phyloP scores from a whole-genome alignment of 2,888 invertebrate species.

The Strigamia transsilvanica region DNA sequence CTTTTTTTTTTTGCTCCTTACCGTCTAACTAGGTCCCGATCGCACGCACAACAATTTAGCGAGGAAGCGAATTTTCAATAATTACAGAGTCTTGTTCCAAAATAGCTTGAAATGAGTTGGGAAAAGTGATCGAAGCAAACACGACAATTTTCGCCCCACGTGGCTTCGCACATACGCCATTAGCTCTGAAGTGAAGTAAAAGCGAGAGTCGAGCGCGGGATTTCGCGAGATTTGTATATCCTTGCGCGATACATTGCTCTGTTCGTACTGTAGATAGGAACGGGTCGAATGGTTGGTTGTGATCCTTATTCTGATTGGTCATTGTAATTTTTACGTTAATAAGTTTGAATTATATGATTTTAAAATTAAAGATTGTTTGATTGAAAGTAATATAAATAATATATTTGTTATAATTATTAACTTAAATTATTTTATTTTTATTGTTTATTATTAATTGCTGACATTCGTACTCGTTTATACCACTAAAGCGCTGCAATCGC shows the following conservation, averaged over 20 bases:
- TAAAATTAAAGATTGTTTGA: too few relatives aligned
- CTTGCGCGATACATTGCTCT: not conserved
- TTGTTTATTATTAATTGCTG: too few relatives aligned
- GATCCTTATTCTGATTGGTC: too few relatives aligned
- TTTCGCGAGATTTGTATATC: not conserved
- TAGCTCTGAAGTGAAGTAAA: slow-evolving; percentile 27
- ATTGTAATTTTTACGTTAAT: too few relatives aligned
- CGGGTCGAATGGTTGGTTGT: too few relatives aligned
- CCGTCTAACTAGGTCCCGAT: slow-evolving; percentile 19
- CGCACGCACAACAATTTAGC: slow-evolving; percentile 15
- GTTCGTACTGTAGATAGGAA: not conserved
- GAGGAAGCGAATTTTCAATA: not conserved
- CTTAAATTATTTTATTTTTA: too few relatives aligned
- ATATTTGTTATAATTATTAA: too few relatives aligned
- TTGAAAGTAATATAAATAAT: too few relatives aligned
- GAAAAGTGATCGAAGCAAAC: slow-evolving; percentile 48
- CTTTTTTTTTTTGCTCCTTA: not conserved
- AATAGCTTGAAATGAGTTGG: slow-evolving; percentile 37
- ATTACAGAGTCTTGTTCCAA: slow-evolving; percentile 34
- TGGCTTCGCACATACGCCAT: slow-evolving; percentile 51
- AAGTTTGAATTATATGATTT: too few relatives aligned
- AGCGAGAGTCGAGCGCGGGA: not conserved
- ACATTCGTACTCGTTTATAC: too few relatives aligned
- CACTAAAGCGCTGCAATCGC: too few relatives aligned
- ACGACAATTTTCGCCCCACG: slow-evolving; percentile 52